phyloP scores from a whole-genome alignment of 2,797 vertebrate genomes.

The Halcyon badia region DNA sequence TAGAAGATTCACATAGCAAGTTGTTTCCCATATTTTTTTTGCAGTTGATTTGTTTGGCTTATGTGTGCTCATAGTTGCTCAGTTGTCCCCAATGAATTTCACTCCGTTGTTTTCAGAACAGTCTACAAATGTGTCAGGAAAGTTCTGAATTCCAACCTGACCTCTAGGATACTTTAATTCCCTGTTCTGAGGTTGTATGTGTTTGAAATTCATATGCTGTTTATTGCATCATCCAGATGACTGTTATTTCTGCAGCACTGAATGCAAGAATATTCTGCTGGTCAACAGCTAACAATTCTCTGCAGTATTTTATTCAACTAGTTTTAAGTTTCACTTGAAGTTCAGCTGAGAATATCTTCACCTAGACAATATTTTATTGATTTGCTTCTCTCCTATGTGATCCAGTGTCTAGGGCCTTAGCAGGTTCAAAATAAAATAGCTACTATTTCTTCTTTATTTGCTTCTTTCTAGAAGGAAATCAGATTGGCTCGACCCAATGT shows the following conservation, averaged over 20 bases:
- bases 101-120: background rate
- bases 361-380: too few species aligned
- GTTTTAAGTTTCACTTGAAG: too few species aligned
- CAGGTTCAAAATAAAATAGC: background rate
- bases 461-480: background rate
- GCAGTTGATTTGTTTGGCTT: background rate
- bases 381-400: too few species aligned
- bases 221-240: too few species aligned
- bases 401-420: background rate
- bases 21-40: background rate
- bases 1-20: fast-evolving
- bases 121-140: background rate
- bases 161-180: too few species aligned
- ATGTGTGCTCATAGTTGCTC: background rate
- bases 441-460: background rate
- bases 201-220: too few species aligned
- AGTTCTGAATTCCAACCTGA: background rate
- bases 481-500: background rate
- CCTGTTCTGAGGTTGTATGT: too few species aligned
- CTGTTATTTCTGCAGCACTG: too few species aligned
- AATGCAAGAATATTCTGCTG: too few species aligned
- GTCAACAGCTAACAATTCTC: too few species aligned
- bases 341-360: too few species aligned
- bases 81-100: background rate
- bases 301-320: too few species aligned